Evolutionary conservation across 64 coral and sea anemone species (phyloP), one percentile per base, ranked within the genome.

Genomic region (Pocillopora verrucosa): DNA sequence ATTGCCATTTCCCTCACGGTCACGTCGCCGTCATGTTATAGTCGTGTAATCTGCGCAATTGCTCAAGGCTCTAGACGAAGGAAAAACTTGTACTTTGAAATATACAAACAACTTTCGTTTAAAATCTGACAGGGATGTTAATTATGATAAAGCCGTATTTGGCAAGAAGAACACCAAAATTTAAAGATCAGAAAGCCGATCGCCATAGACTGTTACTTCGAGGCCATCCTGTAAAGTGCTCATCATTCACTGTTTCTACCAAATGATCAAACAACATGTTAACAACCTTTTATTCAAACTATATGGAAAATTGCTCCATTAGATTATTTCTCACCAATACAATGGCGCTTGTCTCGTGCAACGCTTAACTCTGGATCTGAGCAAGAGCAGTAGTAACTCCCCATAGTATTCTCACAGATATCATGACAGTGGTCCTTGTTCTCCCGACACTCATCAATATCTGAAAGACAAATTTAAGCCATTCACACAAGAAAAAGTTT

Each of bases 371-470:
- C 64, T 26, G 82, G 82, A 72, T 85, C 82, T 72, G 82, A 85
- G 61, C 95, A 96, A 84, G 91, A 58, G 90, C 95, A 96, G 73
- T 79, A 79, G 72, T 91, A 91, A 58, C 95, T 84, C 19, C 95
- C 95, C 37, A 93, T 61, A 25, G 95, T 96, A 68, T 96, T 93
- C 9, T 93, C 91, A 63, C 95, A 93, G 1, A 77, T 51, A 59
- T 96, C 91, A 12, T 93, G 88, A 38, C 95, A 96, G 0, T 82
- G 88, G 16, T 91, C 88, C 19, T 91, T 90, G 34, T 78, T 20
- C 11, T 91, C 36, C 13, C 41, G 61, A 80, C 95, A 96, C 72
- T 96, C 95, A 26, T 96, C 83, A 36, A 90, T 45, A 72, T 96
- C 95, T 96, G 70, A 6, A 37, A 1, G 37, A 63, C 56, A 26